Conservation (phyloP, 2,797 vertebrate genomes). For the Ceryle rudis region DNA sequence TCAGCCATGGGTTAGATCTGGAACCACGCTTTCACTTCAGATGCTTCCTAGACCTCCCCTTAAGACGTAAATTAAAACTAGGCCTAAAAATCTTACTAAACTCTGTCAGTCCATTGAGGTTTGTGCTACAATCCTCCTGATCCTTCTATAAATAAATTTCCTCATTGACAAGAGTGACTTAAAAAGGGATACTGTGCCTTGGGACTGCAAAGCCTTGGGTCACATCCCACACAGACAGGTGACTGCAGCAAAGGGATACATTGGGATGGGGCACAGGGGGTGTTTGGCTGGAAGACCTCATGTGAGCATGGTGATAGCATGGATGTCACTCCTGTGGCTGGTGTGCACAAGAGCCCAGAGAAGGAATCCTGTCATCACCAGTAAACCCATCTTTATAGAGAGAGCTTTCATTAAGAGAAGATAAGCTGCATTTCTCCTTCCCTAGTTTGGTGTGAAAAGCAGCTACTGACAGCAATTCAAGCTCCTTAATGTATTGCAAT, state of each 20-base stretch:
- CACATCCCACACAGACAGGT: neutral
- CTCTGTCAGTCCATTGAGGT: neutral
- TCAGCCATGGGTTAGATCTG: neutral
- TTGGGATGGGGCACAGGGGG: neutral
- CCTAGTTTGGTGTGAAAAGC: neutral
- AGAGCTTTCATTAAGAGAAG: neutral
- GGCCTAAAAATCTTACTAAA: neutral
- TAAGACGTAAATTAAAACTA: neutral
- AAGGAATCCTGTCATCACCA: neutral
- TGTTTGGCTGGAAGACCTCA: neutral
- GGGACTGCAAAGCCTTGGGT: neutral
- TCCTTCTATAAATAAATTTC: neutral
- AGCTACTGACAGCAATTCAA: neutral
- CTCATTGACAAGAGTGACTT: neutral
- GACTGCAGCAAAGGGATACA: neutral
- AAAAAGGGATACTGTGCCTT: neutral
- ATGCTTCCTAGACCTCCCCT: neutral
- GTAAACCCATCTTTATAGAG: neutral
- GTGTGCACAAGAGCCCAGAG: neutral
- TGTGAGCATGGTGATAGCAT: accelerated
- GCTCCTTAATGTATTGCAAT: neutral
- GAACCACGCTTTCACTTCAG: neutral
- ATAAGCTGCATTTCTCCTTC: neutral
- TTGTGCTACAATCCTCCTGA: neutral
- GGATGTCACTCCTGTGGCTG: neutral